Conservation (phyloP, 1,140 invertebrate species). For the Andrena cerasifolii region DNA sequence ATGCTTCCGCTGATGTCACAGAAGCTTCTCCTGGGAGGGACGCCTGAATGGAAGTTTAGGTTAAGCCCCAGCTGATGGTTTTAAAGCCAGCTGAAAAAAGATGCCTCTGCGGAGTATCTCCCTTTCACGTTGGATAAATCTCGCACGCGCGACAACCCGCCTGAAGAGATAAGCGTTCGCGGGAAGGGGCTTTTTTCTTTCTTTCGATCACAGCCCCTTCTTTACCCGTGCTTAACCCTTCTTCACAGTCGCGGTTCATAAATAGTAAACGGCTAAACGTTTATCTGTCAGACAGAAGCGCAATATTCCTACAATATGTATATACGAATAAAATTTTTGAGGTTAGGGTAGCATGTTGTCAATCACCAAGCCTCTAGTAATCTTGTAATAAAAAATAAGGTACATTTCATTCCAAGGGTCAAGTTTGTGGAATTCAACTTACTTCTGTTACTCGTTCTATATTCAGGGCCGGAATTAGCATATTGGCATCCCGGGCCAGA, state of each 20-base stretch:
- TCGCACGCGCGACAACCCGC: conserved; percentile 31
- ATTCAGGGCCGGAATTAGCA: no score
- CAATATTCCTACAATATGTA: no score
- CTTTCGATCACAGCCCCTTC: conserved; percentile 25
- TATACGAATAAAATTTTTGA: no score
- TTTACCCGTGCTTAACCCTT: background rate
- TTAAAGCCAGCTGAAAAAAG: conserved; percentile 45
- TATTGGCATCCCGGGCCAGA: no score
- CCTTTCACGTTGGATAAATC: conserved; percentile 62
- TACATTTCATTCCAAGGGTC: no score
- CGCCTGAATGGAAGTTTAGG: background rate
- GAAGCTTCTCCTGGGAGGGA: background rate
- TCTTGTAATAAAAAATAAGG: no score
- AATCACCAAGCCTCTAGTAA: no score
- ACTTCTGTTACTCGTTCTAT: no score
- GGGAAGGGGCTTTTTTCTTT: conserved; percentile 46
- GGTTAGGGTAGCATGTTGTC: no score
- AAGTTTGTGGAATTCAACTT: no score
- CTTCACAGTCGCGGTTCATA: conserved; percentile 30
- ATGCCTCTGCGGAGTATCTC: conserved; percentile 45
- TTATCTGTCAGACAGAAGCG: conserved; percentile 40
- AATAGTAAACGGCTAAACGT: conserved; percentile 66
- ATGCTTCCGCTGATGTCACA: background rate
- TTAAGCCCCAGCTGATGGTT: conserved; percentile 50
- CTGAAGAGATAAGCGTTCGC: conserved; percentile 60